Base-by-base conservation (phyloP, 2,797 vertebrate species). In the Acridotheres tristis region DNA sequence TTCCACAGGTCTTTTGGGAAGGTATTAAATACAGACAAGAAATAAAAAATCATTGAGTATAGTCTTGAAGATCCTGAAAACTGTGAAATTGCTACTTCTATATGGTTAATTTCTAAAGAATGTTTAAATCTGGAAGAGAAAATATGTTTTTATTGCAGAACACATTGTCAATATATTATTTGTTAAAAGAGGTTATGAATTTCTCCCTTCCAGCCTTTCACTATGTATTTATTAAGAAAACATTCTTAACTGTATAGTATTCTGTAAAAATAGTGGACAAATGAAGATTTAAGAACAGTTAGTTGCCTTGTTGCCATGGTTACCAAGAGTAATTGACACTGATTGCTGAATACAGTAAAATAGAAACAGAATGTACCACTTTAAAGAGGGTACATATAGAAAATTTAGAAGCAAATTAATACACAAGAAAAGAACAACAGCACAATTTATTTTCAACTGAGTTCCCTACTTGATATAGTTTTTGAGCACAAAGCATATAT, bases 211-310 rank as follows among this genome's bases (percentile, higher is more conserved):
- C 53, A 82, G 57, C 29, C 89, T 96, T 88, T 69, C 16, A 29
- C 17, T 72, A 15, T 81, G 40, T 74, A 90, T 85, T 68, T 89
- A 88, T 82, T 65, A 93, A 90, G 85, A 73, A 96, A 85, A 29
- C 76, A 59, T 92, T 95, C 90, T 75, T 89, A 96, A 93, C 88
- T 78, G 69, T 85, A 71, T 25, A 61, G 76, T 96, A 90, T 97
- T 90, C 97, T 97, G 81, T 97, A 91, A 96, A 97, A 97, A 95
- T 97, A 95, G 96, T 96, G 94, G 92, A 97, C 97, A 97, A 97
- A 97, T 96, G 96, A 97, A 98, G 96, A 98, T 96, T 97, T 97
- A 94, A 97, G 97, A 97, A 97, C 84, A 71, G 87, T 97, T 96
- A 95, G 96, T 96, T 96, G 91, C 93, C 96, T 94, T 32, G 97